phyloP scores from a whole-genome alignment of 2,888 invertebrate genomes.

The Chymomyza caudatula region DNA sequence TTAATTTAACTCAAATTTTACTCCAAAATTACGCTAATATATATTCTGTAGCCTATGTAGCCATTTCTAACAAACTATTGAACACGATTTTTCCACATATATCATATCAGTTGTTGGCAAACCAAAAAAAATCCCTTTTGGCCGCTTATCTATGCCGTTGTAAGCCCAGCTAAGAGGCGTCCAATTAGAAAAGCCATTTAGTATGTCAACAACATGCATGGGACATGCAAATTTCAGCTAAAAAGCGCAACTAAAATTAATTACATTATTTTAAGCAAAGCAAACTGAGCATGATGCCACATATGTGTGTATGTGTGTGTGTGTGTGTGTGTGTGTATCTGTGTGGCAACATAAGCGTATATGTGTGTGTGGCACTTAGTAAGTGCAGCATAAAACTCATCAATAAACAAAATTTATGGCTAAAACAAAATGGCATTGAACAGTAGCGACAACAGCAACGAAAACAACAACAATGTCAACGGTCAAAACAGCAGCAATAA shows the following conservation, averaged over 20 bases:
- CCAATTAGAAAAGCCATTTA: not conserved
- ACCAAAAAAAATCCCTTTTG: not conserved
- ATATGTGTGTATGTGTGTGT: conserved; percentile 16
- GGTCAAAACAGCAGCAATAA: conserved; percentile 1
- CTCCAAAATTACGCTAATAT: too few species aligned
- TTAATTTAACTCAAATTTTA: too few species aligned
- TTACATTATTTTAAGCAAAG: conserved; percentile 53
- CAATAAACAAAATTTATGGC: conserved; percentile 63
- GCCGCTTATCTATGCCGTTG: not conserved
- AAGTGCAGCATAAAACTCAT: conserved; percentile 40
- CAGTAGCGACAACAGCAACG: conserved; percentile 13
- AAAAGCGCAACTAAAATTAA: conserved; percentile 47
- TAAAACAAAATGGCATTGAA: conserved; percentile 42
- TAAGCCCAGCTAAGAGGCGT: not conserved
- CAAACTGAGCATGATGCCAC: conserved; percentile 30
- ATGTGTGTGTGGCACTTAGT: conserved; percentile 6
- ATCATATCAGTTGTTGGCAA: not conserved
- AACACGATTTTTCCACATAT: not conserved
- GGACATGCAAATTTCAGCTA: conserved; percentile 33
- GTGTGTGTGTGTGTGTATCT: not conserved
- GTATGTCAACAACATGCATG: conserved; percentile 5
- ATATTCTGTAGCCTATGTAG: too few species aligned
- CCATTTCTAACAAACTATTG: too few species aligned
- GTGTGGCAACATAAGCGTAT: not conserved
- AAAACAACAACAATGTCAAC: conserved; percentile 1